Evolutionary conservation across 92 coral and sea anemone species (phyloP), one percentile per base, ranked within the genome.

Genomic region (Epizoanthus scotinus): DNA sequence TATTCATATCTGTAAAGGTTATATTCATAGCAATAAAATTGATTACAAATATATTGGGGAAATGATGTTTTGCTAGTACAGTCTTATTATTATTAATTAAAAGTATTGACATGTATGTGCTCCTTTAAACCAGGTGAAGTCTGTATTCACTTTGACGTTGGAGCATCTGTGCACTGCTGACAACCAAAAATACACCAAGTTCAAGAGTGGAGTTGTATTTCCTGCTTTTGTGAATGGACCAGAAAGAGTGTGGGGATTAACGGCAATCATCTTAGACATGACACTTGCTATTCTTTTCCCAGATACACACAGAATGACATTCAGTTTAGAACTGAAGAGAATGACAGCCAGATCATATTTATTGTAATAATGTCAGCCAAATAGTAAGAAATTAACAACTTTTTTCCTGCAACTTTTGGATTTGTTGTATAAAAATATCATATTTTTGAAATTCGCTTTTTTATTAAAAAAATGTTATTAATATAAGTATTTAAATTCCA

Each of bases 221-320:
- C 98, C 98, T 70, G 92, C 89, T 58, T 94, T 92, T 85, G 31
- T 83, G 40, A 87, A 88, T 82, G 88, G 96, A 17, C 93, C 97
- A 18, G 82, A 85, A 26, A 84, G 83, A 74, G 91, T 94, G 50
- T 94, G 98, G 98, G 98, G 98, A 28, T 70, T 94, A 27, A 92
- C 97, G 22, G 97, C 98, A 19, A 84, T 85, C 19, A 67, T 94
- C 26, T 72, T 86, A 44, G 98, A 94, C 62, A n/a, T 55, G 24
- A 78, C 71, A 50, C 86, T 94, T 81, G 84, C 88, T 19, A 77
- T 86, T 54, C 78, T 94, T 5, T 85, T 93, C 60, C 94, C 94
- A 67, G 91, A 79, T 18, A 14, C 73, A 44, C 87, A 94, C 71
- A 83, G 65, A 24, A 78, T 69, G 74, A 52, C 42, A 10, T 83